These are phyloP conservation scores for Brienomyrus brachyistius DNA, from an alignment of 2,113 vertebrate genomes.

Conservation along the genomic window DNA sequence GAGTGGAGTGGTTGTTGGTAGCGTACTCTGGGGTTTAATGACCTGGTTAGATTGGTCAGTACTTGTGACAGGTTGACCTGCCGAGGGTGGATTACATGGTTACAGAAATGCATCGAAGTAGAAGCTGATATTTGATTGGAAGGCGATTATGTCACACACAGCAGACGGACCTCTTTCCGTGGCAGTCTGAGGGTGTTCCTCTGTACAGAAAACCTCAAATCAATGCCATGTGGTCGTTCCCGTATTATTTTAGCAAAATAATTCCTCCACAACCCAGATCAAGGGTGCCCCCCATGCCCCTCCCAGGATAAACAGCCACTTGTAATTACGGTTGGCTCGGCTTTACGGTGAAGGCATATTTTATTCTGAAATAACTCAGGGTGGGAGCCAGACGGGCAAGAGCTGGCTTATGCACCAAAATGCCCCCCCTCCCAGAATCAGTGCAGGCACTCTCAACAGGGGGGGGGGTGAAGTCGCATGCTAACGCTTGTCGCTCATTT, in stretches of 20 bases:
- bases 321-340: constrained; percentile 49
- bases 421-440: neutral
- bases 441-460: neutral
- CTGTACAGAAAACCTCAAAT: constrained; percentile 48
- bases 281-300: constrained; percentile 33
- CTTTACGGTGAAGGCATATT: neutral
- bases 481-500: neutral
- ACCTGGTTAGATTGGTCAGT: neutral
- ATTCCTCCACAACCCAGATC: constrained; percentile 38
- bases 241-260: constrained; percentile 43
- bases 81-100: neutral
- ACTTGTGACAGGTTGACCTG: neutral
- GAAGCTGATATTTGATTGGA: neutral
- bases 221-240: constrained; percentile 44
- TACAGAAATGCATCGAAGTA: neutral
- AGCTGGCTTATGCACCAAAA: neutral
- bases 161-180: neutral
- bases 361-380: constrained; percentile 4
- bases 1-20: neutral
- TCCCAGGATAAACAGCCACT: constrained; percentile 35
- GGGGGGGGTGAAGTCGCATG: neutral
- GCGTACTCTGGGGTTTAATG: neutral
- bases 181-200: constrained; percentile 20
- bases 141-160: neutral
- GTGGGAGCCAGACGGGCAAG: neutral